phyloP scores from a whole-genome alignment of 2,113 vertebrate genomes.

The Pachypanchax playfairii region DNA sequence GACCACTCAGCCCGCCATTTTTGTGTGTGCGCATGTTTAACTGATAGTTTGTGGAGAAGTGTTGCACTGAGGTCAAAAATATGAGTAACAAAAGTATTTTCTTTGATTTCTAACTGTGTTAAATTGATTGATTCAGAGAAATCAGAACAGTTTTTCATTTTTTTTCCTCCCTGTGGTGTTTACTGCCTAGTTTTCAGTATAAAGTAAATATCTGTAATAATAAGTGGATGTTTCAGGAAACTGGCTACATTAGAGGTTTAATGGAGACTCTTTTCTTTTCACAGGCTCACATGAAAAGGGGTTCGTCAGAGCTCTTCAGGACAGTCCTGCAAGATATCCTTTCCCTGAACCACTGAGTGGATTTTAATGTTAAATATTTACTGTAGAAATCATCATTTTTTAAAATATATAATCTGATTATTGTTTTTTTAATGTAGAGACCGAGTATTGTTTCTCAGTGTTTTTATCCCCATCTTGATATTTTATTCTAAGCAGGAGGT shows the following conservation, averaged over 20 bases:
- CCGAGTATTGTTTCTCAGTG: too few relatives aligned
- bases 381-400: neutral
- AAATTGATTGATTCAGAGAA: too few relatives aligned
- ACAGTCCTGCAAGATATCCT: constrained; percentile 99
- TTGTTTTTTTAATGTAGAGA: too few relatives aligned
- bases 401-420: neutral
- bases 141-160: too few relatives aligned
- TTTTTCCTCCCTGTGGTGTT: neutral
- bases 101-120: too few relatives aligned
- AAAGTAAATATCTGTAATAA: constrained; percentile 1
- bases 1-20: constrained; percentile 19
- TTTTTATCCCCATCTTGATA: too few relatives aligned
- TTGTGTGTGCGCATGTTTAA: constrained; percentile 5
- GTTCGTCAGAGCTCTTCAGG: constrained; percentile 93
- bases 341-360: constrained; percentile 34
- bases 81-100: too few relatives aligned
- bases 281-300: constrained; percentile 88
- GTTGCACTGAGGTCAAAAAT: constrained; percentile 15
- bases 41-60: constrained; percentile 22
- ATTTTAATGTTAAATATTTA: neutral
- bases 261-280: constrained; percentile 35
- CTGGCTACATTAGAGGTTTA: constrained; percentile 11
- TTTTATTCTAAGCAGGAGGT: too few relatives aligned
- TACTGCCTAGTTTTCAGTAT: constrained; percentile 3
- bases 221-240: neutral